Conservation (phyloP, 2,888 invertebrate species). For the Hecatera dysodea region DNA sequence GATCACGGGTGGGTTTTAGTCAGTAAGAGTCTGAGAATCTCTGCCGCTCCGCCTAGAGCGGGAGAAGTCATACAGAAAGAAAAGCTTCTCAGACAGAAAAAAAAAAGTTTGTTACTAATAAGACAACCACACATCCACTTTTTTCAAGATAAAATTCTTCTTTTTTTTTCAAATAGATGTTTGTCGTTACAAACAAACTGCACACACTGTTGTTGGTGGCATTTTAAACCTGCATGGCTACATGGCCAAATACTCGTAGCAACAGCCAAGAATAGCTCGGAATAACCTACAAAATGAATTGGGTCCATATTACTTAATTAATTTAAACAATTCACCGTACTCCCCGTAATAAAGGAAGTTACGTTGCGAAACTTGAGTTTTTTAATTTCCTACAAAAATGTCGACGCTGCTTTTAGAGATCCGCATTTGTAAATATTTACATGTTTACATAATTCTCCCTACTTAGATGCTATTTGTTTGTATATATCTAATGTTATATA, state of each 20-base stretch:
- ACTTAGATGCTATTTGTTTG: conserved; percentile 4
- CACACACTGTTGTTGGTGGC: background rate
- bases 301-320: conserved; percentile 75
- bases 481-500: no score
- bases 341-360: conserved; percentile 75
- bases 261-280: conserved; percentile 5
- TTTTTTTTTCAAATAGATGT: no score
- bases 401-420: conserved; percentile 49
- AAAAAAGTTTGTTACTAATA: no score
- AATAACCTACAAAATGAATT: conserved; percentile 34
- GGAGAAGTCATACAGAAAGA: no score
- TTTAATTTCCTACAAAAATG: conserved; percentile 67
- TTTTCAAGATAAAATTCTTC: no score
- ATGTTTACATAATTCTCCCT: conserved; percentile 35
- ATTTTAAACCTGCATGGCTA: background rate
- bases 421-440: conserved; percentile 45
- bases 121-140: no score
- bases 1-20: no score
- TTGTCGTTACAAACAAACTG: background rate
- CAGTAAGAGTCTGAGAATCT: no score
- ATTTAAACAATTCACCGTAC: conserved; percentile 80
- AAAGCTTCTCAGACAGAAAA: no score
- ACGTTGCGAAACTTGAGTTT: conserved; percentile 67
- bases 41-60: no score
- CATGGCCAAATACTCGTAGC: background rate